phyloP scores from a whole-genome alignment of 2,888 invertebrate genomes.

The Harpalus rufipes region DNA sequence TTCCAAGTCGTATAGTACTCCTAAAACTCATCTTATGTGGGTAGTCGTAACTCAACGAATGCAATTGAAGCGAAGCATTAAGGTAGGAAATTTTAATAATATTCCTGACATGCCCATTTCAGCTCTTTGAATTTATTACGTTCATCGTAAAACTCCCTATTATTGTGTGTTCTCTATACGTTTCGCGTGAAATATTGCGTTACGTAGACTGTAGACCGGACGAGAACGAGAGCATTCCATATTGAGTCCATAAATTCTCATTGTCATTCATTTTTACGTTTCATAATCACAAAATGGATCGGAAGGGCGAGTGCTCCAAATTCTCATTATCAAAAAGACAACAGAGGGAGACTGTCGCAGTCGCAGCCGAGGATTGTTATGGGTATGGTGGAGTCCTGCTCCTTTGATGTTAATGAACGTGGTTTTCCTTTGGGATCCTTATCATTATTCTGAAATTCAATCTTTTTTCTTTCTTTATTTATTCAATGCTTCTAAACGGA shows the following conservation, averaged over 20 bases:
- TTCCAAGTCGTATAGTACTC: constrained; percentile 5
- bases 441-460: constrained; percentile 52
- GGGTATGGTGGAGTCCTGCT: constrained; percentile 17
- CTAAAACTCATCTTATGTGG: neutral
- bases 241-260: constrained; percentile 65
- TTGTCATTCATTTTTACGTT: constrained; percentile 64
- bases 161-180: constrained; percentile 66
- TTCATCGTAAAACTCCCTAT: constrained; percentile 72
- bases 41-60: constrained; percentile 54
- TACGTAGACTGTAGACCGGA: constrained; percentile 8
- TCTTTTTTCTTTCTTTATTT: constrained; percentile 49
- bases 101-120: constrained; percentile 74
- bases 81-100: constrained; percentile 70
- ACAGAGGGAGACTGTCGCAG: constrained; percentile 22
- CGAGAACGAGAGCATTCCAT: constrained; percentile 22
- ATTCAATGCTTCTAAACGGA: constrained; percentile 22
- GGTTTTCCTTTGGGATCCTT: constrained; percentile 38
- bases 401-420: constrained; percentile 52
- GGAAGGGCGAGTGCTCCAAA: constrained; percentile 12
- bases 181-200: constrained; percentile 61
- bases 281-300: constrained; percentile 64
- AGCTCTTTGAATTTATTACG: constrained; percentile 75
- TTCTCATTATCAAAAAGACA: constrained; percentile 47
- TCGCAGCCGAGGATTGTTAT: constrained; percentile 42
- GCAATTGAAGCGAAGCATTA: constrained; percentile 65